These are phyloP conservation scores for Stictonetta naevosa DNA, from an alignment of 2,113 vertebrate species.

Conservation along the genomic window DNA sequence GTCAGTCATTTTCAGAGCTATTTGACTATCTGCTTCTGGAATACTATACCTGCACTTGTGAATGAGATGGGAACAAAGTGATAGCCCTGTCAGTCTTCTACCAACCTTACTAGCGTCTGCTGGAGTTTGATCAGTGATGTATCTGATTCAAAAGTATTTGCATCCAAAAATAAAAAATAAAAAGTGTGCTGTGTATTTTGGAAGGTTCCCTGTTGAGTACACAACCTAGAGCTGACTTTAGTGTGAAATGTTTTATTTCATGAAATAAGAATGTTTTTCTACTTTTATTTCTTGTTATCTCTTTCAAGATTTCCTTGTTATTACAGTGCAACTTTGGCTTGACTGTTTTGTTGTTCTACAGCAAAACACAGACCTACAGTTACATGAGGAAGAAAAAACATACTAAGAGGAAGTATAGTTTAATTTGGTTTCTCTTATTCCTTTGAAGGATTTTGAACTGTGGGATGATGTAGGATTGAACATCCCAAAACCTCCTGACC, in stretches of 20 bases:
- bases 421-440: neutral
- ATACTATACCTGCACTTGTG: neutral
- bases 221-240: neutral
- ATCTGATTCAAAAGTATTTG: neutral
- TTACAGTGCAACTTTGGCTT: neutral
- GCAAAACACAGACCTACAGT: neutral
- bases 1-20: neutral
- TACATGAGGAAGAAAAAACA: neutral
- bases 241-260: neutral
- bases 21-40: neutral
- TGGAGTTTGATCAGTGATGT: neutral
- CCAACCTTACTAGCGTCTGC: neutral
- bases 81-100: neutral
- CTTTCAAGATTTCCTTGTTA: neutral
- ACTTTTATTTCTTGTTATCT: neutral
- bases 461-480: conserved; percentile 99
- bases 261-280: neutral
- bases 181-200: neutral
- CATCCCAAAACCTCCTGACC: conserved; percentile 95
- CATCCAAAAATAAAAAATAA: neutral
- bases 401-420: neutral
- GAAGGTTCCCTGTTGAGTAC: neutral
- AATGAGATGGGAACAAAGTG: neutral
- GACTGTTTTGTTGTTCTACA: neutral
- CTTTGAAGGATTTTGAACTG: conserved; percentile 95